A percentile compares a stretch with the other conserved stretches of the same genome.
These are phyloP conservation scores for Casuarius casuarius DNA, from an alignment of 2,113 vertebrate species.

Conservation along the genomic window DNA sequence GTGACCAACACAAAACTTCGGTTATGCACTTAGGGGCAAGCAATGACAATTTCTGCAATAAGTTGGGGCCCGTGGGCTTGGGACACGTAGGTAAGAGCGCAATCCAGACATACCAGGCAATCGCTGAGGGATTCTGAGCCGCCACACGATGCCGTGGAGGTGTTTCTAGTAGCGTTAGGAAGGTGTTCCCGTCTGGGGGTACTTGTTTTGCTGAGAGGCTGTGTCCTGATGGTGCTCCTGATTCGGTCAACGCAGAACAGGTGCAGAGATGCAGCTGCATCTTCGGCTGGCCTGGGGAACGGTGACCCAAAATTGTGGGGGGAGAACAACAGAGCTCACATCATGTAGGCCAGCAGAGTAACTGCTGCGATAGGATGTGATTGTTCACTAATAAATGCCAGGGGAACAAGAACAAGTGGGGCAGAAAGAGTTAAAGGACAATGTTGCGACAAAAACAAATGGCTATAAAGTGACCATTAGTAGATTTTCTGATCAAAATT, in stretches of 20 bases:
- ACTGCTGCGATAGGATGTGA: background rate
- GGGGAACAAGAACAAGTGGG: background rate
- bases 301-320: background rate
- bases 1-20: background rate
- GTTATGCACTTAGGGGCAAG: background rate
- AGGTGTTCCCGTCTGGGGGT: background rate
- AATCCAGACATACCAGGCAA: background rate
- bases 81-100: fast-evolving
- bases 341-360: background rate
- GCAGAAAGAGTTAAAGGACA: background rate
- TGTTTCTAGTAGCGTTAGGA: background rate
- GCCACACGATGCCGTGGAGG: fast-evolving
- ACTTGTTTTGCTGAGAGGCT: background rate
- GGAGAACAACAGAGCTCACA: background rate
- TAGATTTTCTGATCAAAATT: background rate
- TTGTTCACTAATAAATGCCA: background rate
- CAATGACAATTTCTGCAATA: background rate
- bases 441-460: background rate
- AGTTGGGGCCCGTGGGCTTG: background rate
- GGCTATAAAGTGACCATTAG: background rate
- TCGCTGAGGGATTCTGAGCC: background rate
- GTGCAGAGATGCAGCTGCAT: background rate
- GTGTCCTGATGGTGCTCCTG: fast-evolving
- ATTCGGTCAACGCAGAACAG: fast-evolving
- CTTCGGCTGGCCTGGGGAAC: fast-evolving